Evolutionary conservation across 2,797 vertebrate genomes (phyloP).

Genomic region (Chiroxiphia lanceolata): DNA sequence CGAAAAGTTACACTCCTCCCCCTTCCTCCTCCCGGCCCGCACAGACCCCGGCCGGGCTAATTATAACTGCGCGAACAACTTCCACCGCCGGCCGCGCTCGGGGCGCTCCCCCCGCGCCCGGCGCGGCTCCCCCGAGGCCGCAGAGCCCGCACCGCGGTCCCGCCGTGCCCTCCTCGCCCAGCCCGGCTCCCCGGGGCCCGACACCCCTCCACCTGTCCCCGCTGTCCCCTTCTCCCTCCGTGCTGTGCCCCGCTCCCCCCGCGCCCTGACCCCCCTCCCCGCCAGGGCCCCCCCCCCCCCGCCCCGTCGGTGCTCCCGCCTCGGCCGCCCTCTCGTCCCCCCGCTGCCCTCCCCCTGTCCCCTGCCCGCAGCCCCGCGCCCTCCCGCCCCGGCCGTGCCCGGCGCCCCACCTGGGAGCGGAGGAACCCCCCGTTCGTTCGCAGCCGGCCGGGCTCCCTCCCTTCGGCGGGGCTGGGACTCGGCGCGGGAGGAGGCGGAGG

Average conservation of each 20-base stretch:
- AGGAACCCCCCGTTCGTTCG: background rate
- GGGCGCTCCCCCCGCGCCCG: background rate
- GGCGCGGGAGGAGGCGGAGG: slow-evolving; percentile 16
- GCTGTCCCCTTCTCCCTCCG: background rate
- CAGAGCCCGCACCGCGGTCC: background rate
- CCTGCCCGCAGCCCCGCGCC: background rate
- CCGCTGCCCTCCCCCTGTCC: too few species aligned
- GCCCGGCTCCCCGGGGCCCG: background rate
- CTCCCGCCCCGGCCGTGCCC: background rate
- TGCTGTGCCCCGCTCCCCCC: background rate
- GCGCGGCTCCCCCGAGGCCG: background rate
- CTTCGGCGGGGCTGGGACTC: slow-evolving; percentile 5
- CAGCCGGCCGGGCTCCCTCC: background rate
- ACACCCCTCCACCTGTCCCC: background rate
- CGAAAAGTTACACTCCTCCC: slow-evolving; percentile 64
- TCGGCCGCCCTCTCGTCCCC: background rate
- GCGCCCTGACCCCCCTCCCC: background rate
- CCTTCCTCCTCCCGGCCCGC: slow-evolving; percentile 9
- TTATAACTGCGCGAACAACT: slow-evolving; percentile 59
- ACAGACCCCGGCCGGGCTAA: slow-evolving; percentile 41
- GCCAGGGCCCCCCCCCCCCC: background rate
- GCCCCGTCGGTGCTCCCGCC: background rate
- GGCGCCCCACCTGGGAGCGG: background rate
- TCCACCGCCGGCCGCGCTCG: background rate
- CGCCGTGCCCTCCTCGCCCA: background rate